phyloP scores from a whole-genome alignment of 2,113 vertebrate genomes.

The Mesembrinibis cayennensis region DNA sequence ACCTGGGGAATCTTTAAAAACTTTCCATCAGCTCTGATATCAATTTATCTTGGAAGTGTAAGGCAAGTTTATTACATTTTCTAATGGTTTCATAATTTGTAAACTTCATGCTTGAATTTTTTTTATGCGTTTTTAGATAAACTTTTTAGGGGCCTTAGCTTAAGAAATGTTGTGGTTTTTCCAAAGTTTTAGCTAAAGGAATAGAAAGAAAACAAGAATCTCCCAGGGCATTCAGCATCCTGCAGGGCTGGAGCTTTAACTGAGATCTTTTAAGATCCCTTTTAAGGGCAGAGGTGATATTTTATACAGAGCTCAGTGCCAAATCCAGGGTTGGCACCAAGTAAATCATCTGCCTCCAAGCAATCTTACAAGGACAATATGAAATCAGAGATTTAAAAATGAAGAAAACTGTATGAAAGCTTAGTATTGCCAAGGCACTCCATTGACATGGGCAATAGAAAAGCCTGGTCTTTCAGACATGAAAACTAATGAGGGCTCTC shows the following conservation, averaged over 20 bases:
- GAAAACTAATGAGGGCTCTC: not conserved
- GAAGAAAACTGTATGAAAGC: not conserved
- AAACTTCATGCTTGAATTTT: not conserved
- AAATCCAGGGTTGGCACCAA: not conserved
- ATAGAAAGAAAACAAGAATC: not conserved
- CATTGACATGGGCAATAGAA: fast-evolving
- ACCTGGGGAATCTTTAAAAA: not conserved
- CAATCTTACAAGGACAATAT: not conserved
- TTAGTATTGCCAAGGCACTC: not conserved
- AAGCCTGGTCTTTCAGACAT: not conserved
- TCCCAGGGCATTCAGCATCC: not conserved
- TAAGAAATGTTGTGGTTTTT: not conserved
- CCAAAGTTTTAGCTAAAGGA: not conserved
- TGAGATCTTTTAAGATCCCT: not conserved
- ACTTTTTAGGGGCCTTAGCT: not conserved
- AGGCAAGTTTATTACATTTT: not conserved
- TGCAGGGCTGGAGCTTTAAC: not conserved
- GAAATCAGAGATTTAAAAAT: not conserved
- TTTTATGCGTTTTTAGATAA: not conserved
- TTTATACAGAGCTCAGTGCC: not conserved
- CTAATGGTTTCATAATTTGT: not conserved
- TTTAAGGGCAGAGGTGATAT: not conserved
- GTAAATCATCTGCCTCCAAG: not conserved
- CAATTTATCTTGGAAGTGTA: not conserved
- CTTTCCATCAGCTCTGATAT: not conserved